A percentile compares a stretch with the other conserved stretches of the same genome.
phyloP scores from a whole-genome alignment of 2,797 vertebrate species.

The Columba guinea region DNA sequence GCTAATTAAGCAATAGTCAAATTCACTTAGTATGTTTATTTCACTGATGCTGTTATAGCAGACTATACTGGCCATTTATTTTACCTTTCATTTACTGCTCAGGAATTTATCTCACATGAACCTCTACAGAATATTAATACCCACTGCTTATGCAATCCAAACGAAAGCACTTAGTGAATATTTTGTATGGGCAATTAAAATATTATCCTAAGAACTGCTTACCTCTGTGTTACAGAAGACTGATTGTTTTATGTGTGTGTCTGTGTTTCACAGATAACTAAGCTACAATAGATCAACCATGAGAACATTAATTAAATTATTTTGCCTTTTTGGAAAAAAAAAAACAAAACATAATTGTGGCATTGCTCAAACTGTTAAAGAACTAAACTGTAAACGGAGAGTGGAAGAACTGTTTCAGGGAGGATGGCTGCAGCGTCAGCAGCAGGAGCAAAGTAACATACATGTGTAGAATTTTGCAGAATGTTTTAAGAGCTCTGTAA shows the following conservation, averaged over 20 bases:
- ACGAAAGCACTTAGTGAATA: neutral
- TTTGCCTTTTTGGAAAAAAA: neutral
- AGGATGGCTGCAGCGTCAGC: neutral
- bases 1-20: neutral
- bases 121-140: neutral
- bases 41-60: neutral
- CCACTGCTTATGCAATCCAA: neutral
- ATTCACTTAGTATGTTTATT: neutral
- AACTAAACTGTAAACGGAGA: neutral
- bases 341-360: neutral
- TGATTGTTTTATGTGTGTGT: neutral
- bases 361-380: neutral
- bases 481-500: neutral
- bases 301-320: neutral
- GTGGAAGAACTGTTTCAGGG: neutral
- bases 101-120: neutral
- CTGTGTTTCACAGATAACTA: neutral
- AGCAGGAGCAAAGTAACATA: neutral
- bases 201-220: neutral
- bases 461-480: neutral
- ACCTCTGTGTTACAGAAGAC: neutral
- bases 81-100: neutral
- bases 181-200: neutral
- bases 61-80: neutral
- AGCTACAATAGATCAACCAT: neutral